Evolutionary conservation across 2,888 invertebrate species (phyloP).

Genomic region (Limnephilus lunatus): DNA sequence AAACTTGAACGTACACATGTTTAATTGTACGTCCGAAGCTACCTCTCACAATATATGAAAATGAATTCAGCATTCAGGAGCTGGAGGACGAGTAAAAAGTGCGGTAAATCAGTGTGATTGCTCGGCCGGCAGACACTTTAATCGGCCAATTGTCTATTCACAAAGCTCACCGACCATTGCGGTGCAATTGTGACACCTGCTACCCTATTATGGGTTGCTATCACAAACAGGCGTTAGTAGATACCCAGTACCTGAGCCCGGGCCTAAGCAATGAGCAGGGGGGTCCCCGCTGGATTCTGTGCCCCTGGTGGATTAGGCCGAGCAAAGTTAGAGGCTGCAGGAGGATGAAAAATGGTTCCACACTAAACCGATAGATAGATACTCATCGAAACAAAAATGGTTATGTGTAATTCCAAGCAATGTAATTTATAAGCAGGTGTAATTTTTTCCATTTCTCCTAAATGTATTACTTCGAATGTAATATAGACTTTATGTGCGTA

Average conservation of each 20-base stretch:
- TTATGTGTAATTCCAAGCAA: no score
- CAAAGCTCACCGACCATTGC: conserved; percentile 24
- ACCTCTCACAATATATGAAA: background rate
- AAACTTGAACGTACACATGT: background rate
- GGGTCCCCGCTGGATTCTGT: background rate
- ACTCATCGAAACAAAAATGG: no score
- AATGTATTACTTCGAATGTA: no score
- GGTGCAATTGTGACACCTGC: conserved; percentile 38
- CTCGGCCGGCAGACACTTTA: conserved; percentile 17
- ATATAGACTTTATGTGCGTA: no score
- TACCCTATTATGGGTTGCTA: conserved; percentile 7
- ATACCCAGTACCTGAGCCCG: background rate
- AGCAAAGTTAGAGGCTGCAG: background rate
- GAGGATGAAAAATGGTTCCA: background rate
- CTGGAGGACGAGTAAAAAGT: conserved; percentile 20
- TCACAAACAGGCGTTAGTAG: background rate
- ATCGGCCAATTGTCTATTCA: conserved; percentile 34
- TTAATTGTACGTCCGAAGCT: background rate
- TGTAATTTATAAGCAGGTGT: no score
- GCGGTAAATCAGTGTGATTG: conserved; percentile 15
- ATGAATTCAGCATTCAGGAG: conserved; percentile 4
- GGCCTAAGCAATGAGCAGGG: background rate
- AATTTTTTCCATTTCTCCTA: no score
- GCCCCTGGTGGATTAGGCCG: background rate
- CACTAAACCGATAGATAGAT: no score